Evolutionary conservation across 2,797 vertebrate species (phyloP), one percentile per base, ranked within the genome.

Genomic region (Chelmon rostratus): DNA sequence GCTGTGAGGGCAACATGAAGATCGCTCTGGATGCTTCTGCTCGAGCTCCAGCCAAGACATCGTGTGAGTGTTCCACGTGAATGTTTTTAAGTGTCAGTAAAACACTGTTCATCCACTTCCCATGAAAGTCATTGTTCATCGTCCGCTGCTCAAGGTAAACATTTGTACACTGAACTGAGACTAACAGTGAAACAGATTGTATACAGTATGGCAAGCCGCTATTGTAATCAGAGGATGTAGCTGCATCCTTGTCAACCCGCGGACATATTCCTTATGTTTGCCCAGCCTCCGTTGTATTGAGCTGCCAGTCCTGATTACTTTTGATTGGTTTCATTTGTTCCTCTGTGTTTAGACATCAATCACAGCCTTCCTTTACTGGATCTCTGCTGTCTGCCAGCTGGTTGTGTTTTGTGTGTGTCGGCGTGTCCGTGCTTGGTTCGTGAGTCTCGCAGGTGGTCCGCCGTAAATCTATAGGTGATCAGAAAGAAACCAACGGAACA

Each of bases 251-350:
- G 83, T 89, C 81, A 88, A 85, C 68, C 69, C 37, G 52, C 49
- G 47, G 91, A 93, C 88, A 84, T 79, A 37, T 87, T 87, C 87
- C 90, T 88, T 88, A 86, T 93, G 92, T 87, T 85, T 88, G 81
- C 72, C 76, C 82, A 65, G 76, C 82, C 83, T 84, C 73, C 18
- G 49, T 81, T 86, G 82, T 82, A 82, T 79, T 63, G 79, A 91
- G 81, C 85, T 92, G 93, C 85, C 90, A 87, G 83, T 91, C 81
- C 81, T 86, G 81, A 93, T 93, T 94, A 91, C 84, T 89, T 90
- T 81, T 89, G 85, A 94, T 88, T 89, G 82, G 69, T 87, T 92
- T 90, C 80, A 88, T 92, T 92, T 90, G 80, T 87, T 89, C 79
- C 82, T 89, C 57, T 46, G 70, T 90, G 91, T 93, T 91, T 84